Evolutionary conservation across 1,140 invertebrate genomes (phyloP).

Genomic region (Anadara kagoshimensis): DNA sequence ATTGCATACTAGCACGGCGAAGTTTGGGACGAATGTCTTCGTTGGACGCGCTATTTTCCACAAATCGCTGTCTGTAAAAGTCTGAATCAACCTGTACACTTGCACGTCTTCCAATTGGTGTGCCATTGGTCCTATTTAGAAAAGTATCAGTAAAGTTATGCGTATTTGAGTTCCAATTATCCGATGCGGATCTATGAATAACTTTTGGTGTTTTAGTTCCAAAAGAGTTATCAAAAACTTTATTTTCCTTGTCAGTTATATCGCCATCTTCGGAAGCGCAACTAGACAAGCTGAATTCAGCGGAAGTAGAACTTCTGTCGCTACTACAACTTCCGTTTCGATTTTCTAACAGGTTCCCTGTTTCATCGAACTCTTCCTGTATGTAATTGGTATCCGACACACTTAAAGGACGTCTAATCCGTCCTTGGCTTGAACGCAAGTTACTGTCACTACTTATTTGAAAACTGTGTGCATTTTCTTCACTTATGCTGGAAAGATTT

Average conservation of each 20-base stretch:
- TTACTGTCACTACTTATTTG: too few species aligned
- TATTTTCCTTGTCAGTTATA: not conserved
- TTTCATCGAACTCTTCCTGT: too few species aligned
- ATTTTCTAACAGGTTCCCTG: too few species aligned
- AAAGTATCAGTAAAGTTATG: not conserved
- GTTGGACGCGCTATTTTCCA: not conserved
- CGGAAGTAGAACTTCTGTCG: not conserved
- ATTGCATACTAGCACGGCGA: slow-evolving; percentile 29
- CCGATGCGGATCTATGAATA: not conserved
- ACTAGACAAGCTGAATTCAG: not conserved
- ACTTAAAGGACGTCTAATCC: too few species aligned
- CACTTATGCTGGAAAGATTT: too few species aligned
- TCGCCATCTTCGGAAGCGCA: not conserved
- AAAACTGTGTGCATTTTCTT: too few species aligned
- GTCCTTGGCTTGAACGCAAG: too few species aligned
- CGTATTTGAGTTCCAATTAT: not conserved
- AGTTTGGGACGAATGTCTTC: slow-evolving; percentile 9
- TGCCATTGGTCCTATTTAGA: not conserved
- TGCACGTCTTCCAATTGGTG: not conserved
- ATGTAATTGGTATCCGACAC: too few species aligned
- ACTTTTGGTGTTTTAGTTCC: not conserved
- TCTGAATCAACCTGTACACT: slow-evolving; percentile 8
- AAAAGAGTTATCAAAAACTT: not conserved
- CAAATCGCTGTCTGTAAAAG: not conserved
- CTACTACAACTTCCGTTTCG: too few species aligned